Evolutionary conservation across 1,140 invertebrate genomes (phyloP), one percentile per base, ranked within the genome.

Genomic region (Leptinotarsa lineolata): DNA sequence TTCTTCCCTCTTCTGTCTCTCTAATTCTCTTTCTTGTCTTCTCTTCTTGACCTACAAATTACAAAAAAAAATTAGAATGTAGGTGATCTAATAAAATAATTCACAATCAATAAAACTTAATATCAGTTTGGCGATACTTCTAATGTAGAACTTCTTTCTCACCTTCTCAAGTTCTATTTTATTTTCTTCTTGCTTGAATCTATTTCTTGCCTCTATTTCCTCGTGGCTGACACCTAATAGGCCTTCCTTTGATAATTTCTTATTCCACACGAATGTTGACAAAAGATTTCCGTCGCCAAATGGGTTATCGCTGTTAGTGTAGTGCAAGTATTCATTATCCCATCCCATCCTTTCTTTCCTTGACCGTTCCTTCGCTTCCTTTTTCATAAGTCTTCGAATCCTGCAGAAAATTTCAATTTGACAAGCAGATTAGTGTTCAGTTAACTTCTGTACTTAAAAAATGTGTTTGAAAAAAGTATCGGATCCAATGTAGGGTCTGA

Each of bases 291-390:
- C 94, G 89, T 99, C 98, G 2, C 98, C 97, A 87, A 99, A 99
- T 0, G 98, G 98, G 88, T 99, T 99, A 84, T 99, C 97, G 22
- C 93, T 93, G 85, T 99, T 98, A 13, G 97, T 99, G 82, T 99
- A 99, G 79, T 96, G 95, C 21, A 95, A 87, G 83, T 97, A 97
- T 84, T 98, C 96, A 78, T 95, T 95, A 85, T 97, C 95, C 96
- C 95, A 98, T 3, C 96, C 96, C 95, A 97, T 97, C 75, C 94
- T 85, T 84, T 96, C 92, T 75, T 96, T 94, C 3, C 94, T 85
- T 73, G 92, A 93, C 21, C 93, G 87, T 85, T 98, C 96, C 83
- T 99, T 99, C 1, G 90, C 91, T 84, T 97, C 92, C 83, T 98
- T 98, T 79, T 98, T 98, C 63, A 88, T 88, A 46, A 99, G 85